Evolutionary conservation across 2,888 invertebrate genomes (phyloP).

Genomic region (Microctonus aethiopoides): DNA sequence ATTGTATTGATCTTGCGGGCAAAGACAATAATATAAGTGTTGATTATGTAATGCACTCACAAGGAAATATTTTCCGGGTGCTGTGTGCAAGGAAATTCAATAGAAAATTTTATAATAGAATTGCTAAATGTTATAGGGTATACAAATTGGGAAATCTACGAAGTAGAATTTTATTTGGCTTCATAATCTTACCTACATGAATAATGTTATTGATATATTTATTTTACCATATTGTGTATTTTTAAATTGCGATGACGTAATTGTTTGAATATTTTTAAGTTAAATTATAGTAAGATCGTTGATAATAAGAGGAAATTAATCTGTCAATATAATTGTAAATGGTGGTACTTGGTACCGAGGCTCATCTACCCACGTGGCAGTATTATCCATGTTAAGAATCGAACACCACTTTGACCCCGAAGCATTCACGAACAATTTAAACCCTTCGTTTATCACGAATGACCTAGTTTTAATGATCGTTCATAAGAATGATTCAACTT

Average conservation of each 20-base stretch:
- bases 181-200: background rate
- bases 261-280: background rate
- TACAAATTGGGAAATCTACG: background rate
- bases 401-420: background rate
- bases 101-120: background rate
- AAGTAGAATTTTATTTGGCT: background rate
- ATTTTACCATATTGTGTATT: background rate
- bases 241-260: background rate
- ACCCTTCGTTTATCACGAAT: constrained; percentile 34
- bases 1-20: background rate
- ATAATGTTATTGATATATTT: background rate
- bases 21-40: background rate
- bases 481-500: background rate
- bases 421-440: background rate
- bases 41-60: background rate
- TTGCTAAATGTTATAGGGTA: background rate
- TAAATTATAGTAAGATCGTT: background rate
- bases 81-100: background rate
- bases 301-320: background rate
- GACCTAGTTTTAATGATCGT: constrained; percentile 49
- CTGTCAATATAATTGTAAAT: background rate
- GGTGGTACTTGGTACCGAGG: constrained; percentile 3
- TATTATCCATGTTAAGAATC: constrained; percentile 1
- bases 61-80: background rate
- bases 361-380: background rate